phyloP scores from a whole-genome alignment of 1,140 invertebrate species.

The Dendroctonus ponderosae region DNA sequence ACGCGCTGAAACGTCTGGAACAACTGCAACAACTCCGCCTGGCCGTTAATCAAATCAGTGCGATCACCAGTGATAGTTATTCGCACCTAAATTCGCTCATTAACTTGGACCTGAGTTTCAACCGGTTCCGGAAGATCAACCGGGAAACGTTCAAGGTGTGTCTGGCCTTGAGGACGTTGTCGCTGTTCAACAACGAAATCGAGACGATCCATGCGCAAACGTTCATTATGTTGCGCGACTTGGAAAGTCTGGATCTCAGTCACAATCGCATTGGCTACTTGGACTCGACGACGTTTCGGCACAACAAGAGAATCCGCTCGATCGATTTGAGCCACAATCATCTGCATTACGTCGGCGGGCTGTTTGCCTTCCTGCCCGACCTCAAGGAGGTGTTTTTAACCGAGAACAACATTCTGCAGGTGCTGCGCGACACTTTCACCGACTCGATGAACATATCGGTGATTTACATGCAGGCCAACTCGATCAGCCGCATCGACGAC shows the following conservation, averaged over 20 bases:
- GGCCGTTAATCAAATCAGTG: slow-evolving; percentile 78
- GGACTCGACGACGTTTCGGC: slow-evolving; percentile 68
- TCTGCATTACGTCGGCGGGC: slow-evolving; percentile 76
- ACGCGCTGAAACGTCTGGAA: slow-evolving; percentile 71
- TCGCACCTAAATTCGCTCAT: slow-evolving; percentile 68
- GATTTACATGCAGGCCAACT: slow-evolving; percentile 85
- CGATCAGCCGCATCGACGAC: slow-evolving; percentile 72
- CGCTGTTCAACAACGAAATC: slow-evolving; percentile 81
- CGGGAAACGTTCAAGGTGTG: slow-evolving; percentile 76
- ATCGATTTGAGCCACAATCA: slow-evolving; percentile 88
- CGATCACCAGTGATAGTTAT: slow-evolving; percentile 70
- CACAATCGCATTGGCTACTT: slow-evolving; percentile 80
- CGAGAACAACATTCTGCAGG: slow-evolving; percentile 86
- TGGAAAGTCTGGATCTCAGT: slow-evolving; percentile 84
- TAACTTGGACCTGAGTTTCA: slow-evolving; percentile 82
- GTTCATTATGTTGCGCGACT: slow-evolving; percentile 68
- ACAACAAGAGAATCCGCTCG: slow-evolving; percentile 71
- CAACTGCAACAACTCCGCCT: slow-evolving; percentile 70
- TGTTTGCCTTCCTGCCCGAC: slow-evolving; percentile 76
- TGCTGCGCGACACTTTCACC: slow-evolving; percentile 76
- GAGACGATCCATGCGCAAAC: slow-evolving; percentile 73
- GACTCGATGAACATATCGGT: slow-evolving; percentile 75
- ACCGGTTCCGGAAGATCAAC: slow-evolving; percentile 73
- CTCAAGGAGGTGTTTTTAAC: slow-evolving; percentile 81
- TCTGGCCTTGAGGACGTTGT: slow-evolving; percentile 74